Percentiles rank a stretch among this genome's conserved stretches.
Evolutionary conservation across 2,113 vertebrate species (phyloP).

Genomic region (Gracilinanus agilis): DNA sequence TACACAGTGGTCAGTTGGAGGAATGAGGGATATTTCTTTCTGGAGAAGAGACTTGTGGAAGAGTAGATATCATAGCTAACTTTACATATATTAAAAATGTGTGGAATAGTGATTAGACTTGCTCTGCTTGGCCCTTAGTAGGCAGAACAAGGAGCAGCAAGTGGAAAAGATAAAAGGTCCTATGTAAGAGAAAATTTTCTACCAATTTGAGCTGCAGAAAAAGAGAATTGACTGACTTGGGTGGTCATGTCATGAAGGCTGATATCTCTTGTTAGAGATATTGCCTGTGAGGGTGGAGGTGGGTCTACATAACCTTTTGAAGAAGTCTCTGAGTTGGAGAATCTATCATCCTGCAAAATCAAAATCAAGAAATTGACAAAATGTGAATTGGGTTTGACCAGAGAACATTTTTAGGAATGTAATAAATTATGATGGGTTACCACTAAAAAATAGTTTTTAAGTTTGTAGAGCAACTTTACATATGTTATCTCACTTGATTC

Average conservation of each 20-base stretch:
- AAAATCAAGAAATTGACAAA: conserved; percentile 36
- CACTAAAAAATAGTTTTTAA: background rate
- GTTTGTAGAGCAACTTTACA: background rate
- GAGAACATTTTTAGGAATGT: conserved; percentile 24
- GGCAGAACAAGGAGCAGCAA: background rate
- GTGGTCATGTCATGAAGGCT: background rate
- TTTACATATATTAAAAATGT: background rate
- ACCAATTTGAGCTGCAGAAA: background rate
- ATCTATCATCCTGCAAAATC: background rate
- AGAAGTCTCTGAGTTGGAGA: background rate
- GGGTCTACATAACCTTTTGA: background rate
- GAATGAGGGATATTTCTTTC: background rate
- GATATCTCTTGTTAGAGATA: background rate
- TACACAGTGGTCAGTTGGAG: background rate
- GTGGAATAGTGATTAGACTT: background rate
- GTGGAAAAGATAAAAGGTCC: background rate
- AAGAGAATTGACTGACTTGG: background rate
- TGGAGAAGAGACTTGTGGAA: background rate
- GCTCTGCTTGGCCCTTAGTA: background rate
- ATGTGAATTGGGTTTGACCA: background rate
- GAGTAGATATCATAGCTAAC: background rate
- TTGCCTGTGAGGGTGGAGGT: too few relatives aligned
- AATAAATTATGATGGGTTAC: background rate
- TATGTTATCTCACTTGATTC: background rate
- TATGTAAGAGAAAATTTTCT: background rate